These are phyloP conservation scores for Brenthis daphne DNA, from an alignment of 2,888 invertebrate species.

Conservation along the genomic window DNA sequence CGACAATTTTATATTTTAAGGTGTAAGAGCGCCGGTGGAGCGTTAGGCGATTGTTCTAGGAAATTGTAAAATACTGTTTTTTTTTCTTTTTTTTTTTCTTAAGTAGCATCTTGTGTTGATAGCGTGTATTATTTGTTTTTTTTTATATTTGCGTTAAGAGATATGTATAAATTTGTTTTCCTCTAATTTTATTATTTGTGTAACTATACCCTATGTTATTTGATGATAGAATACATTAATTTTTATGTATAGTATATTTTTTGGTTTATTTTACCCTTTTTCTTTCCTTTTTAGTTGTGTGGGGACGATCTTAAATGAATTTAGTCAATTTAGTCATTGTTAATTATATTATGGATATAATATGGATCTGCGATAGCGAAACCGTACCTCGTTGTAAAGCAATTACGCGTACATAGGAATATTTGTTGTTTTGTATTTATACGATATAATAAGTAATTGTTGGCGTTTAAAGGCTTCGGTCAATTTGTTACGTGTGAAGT, in stretches of 20 bases:
- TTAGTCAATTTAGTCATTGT: slow-evolving; percentile 41
- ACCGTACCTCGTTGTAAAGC: slow-evolving; percentile 37
- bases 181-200: slow-evolving; percentile 81
- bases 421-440: slow-evolving; percentile 20
- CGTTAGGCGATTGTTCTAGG: slow-evolving; percentile 66
- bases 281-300: slow-evolving; percentile 45
- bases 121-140: slow-evolving; percentile 79
- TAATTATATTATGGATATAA: slow-evolving; percentile 26
- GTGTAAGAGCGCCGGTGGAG: slow-evolving; percentile 59
- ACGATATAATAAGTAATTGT: slow-evolving; percentile 46
- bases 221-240: slow-evolving; percentile 82
- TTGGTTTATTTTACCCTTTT: slow-evolving; percentile 65
- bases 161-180: slow-evolving; percentile 82
- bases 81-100: slow-evolving; percentile 64
- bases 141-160: slow-evolving; percentile 78
- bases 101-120: slow-evolving; percentile 76
- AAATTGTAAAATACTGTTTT: slow-evolving; percentile 79
- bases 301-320: slow-evolving; percentile 27
- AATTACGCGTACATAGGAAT: slow-evolving; percentile 26
- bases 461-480: slow-evolving; percentile 50
- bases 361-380: slow-evolving; percentile 25
- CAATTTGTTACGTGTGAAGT: slow-evolving; percentile 26
- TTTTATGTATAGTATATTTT: slow-evolving; percentile 79
- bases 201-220: slow-evolving; percentile 80
- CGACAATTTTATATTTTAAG: slow-evolving; percentile 56